A percentile compares a stretch with the other conserved stretches of the same genome.
These are phyloP conservation scores for Xiphorhynchus erythropygius DNA, from an alignment of 2,797 vertebrate species.

Conservation along the genomic window DNA sequence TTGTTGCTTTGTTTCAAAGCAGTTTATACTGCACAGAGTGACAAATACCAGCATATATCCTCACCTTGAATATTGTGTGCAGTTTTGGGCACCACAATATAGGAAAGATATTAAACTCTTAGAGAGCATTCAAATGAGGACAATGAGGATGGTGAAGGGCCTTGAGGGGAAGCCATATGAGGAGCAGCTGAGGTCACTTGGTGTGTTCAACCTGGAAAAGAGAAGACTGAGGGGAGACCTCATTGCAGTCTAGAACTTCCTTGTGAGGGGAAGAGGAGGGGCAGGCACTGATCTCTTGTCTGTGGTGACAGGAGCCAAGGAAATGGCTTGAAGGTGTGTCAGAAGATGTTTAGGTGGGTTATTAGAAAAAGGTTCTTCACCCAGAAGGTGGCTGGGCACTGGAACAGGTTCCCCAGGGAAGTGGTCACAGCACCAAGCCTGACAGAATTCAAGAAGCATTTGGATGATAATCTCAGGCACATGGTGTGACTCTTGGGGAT, in stretches of 20 bases:
- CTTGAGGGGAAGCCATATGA: not conserved
- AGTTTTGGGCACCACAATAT: not conserved
- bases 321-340: not conserved
- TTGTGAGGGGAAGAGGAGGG: not conserved
- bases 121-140: not conserved
- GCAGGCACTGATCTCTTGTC: not conserved
- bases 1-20: not conserved
- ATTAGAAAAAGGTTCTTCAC: not conserved
- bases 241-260: not conserved
- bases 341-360: not conserved
- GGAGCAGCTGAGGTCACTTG: not conserved
- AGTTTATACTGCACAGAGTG: not conserved
- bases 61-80: not conserved
- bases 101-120: not conserved
- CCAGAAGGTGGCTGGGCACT: not conserved
- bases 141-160: not conserved
- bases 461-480: not conserved
- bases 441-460: not conserved
- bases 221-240: not conserved
- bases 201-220: not conserved
- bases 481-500: not conserved
- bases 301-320: not conserved
- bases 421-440: not conserved
- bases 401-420: not conserved
- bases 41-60: not conserved